Percentiles rank a stretch among this genome's conserved stretches.
Evolutionary conservation across 2,113 vertebrate species (phyloP).

Genomic region (Mustela lutreola): DNA sequence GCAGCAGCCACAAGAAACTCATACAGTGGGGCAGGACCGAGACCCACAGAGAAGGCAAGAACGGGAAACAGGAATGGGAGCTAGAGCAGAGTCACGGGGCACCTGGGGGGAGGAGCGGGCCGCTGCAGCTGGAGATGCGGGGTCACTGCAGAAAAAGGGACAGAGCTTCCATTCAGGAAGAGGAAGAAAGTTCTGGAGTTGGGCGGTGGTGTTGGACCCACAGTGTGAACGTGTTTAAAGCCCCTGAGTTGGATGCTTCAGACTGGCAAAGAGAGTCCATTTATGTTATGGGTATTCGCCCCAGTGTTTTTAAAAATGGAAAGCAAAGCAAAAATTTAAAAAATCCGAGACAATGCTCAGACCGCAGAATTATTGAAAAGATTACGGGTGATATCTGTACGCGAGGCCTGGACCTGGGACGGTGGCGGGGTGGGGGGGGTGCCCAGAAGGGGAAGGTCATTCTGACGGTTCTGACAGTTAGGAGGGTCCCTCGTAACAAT

Average conservation of each 20-base stretch:
- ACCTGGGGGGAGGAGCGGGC: too few species aligned
- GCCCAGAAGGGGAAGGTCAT: rapidly evolving
- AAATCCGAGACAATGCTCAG: not conserved
- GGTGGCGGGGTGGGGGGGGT: rapidly evolving
- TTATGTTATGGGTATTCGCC: not conserved
- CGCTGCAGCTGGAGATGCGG: rapidly evolving
- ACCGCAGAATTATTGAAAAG: not conserved
- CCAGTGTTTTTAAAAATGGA: not conserved
- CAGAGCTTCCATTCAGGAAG: not conserved
- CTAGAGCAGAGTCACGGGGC: not conserved
- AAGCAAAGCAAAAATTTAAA: not conserved
- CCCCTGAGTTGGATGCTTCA: not conserved
- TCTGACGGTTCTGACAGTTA: rapidly evolving
- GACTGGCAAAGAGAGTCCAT: not conserved
- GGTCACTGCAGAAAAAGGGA: not conserved
- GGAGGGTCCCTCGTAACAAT: rapidly evolving
- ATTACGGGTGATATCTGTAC: too few species aligned
- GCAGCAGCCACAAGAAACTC: not conserved
- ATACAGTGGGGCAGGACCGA: too few species aligned
- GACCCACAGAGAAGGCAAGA: not conserved
- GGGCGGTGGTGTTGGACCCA: too few species aligned
- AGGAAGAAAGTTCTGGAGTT: not conserved
- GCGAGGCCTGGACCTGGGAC: rapidly evolving
- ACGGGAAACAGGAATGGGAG: not conserved
- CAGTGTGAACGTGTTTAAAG: not conserved